phyloP scores from a whole-genome alignment of 2,888 invertebrate genomes.

The Drosophila greeni region DNA sequence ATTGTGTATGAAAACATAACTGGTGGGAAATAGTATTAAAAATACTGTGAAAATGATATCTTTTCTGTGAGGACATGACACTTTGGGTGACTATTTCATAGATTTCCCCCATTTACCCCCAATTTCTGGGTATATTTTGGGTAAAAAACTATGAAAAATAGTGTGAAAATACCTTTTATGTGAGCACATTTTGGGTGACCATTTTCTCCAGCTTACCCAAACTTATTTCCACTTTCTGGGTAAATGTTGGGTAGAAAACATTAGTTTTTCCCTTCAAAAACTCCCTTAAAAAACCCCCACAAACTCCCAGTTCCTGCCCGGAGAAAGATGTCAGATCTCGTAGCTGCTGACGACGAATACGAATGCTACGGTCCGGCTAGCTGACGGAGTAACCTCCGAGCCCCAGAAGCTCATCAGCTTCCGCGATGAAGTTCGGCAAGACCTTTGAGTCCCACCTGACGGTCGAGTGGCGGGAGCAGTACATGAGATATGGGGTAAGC shows the following conservation, averaged over 20 bases:
- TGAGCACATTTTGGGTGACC: neutral
- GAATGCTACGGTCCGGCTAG: slow-evolving; percentile 7
- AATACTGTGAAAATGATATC: too few species aligned
- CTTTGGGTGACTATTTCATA: neutral
- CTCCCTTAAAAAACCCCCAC: too few species aligned
- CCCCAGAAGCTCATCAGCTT: slow-evolving; percentile 26
- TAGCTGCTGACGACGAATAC: slow-evolving; percentile 22
- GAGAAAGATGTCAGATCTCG: slow-evolving; percentile 61
- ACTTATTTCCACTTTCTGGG: too few species aligned
- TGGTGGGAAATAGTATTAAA: too few species aligned
- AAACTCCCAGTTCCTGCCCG: neutral
- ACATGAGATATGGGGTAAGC: slow-evolving; percentile 89
- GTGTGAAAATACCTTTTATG: neutral
- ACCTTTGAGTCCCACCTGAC: slow-evolving; percentile 97
- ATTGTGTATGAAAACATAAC: too few species aligned
- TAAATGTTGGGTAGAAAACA: too few species aligned
- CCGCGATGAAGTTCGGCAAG: slow-evolving; percentile 96
- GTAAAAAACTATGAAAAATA: too few species aligned
- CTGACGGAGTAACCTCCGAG: slow-evolving; percentile 24
- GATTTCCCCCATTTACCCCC: too few species aligned
- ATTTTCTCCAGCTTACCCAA: neutral
- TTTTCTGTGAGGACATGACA: neutral
- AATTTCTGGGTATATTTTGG: too few species aligned
- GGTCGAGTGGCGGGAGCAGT: slow-evolving; percentile 99
- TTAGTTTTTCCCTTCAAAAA: too few species aligned